phyloP scores from a whole-genome alignment of 2,888 invertebrate species.

The Cerceris ruficornis region DNA sequence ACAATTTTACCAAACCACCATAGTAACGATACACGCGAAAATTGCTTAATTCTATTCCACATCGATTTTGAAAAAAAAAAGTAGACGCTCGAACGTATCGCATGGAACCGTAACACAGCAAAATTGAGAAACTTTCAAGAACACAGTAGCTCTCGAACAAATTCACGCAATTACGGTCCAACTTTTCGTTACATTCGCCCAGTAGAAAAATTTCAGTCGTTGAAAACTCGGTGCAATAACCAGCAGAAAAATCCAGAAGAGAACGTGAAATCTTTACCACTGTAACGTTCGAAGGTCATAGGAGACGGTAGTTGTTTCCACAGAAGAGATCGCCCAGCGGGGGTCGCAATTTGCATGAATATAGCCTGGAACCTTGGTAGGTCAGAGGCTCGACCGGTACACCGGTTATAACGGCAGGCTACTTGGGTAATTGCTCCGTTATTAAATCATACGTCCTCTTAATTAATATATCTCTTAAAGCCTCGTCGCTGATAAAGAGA shows the following conservation, averaged over 20 bases:
- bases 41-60: too few relatives aligned
- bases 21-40: too few relatives aligned
- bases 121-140: too few relatives aligned
- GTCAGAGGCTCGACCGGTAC: conserved; percentile 18
- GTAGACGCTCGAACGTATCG: too few relatives aligned
- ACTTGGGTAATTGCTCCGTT: conserved; percentile 61
- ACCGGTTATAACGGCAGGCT: conserved; percentile 27
- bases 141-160: too few relatives aligned
- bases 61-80: too few relatives aligned
- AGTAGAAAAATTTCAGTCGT: neutral
- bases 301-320: conserved; percentile 36
- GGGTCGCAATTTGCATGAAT: conserved; percentile 57
- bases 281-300: neutral
- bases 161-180: too few relatives aligned
- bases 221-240: neutral
- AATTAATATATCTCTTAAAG: conserved; percentile 66
- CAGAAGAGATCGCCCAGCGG: conserved; percentile 21
- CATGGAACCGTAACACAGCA: too few relatives aligned
- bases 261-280: conserved; percentile 13
- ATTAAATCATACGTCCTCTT: conserved; percentile 65
- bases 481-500: conserved; percentile 40
- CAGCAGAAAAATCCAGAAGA: neutral
- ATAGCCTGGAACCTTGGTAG: conserved; percentile 41
- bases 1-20: too few relatives aligned
- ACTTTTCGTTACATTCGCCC: too few relatives aligned